These are phyloP conservation scores for Heliconius eleuchia DNA, from an alignment of 1,140 invertebrate genomes.

Conservation along the genomic window DNA sequence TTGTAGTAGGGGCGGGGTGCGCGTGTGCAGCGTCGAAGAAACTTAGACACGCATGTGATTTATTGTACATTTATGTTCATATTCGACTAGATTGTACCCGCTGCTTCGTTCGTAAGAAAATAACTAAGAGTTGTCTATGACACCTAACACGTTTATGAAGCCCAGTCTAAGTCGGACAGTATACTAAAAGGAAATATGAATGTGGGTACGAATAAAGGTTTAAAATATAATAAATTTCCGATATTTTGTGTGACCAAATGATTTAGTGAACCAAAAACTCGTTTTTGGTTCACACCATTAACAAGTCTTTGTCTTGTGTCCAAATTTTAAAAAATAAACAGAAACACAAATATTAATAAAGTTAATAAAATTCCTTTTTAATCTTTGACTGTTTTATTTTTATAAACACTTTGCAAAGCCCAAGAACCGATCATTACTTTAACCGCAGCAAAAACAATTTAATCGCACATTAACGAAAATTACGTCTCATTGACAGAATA, in stretches of 20 bases:
- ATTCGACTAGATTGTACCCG: background rate
- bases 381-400: background rate
- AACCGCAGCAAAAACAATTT: background rate
- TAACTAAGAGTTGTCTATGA: too few relatives aligned
- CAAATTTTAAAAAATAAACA: background rate
- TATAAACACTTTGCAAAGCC: background rate
- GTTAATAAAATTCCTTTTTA: background rate
- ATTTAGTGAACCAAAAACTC: too few relatives aligned
- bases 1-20: conserved; percentile 6
- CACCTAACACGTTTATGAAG: too few relatives aligned
- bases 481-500: background rate
- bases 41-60: conserved; percentile 10
- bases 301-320: too few relatives aligned
- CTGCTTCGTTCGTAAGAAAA: too few relatives aligned
- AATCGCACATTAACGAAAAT: conserved; percentile 3
- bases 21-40: conserved; percentile 1
- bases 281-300: too few relatives aligned
- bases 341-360: background rate
- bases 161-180: too few relatives aligned
- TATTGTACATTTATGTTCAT: background rate
- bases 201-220: background rate
- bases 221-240: too few relatives aligned
- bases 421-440: background rate
- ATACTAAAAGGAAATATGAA: background rate
- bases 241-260: too few relatives aligned